These are phyloP conservation scores for Pocillopora damicornis DNA, from an alignment of 64 coral and sea anemone species.

Conservation along the genomic window DNA sequence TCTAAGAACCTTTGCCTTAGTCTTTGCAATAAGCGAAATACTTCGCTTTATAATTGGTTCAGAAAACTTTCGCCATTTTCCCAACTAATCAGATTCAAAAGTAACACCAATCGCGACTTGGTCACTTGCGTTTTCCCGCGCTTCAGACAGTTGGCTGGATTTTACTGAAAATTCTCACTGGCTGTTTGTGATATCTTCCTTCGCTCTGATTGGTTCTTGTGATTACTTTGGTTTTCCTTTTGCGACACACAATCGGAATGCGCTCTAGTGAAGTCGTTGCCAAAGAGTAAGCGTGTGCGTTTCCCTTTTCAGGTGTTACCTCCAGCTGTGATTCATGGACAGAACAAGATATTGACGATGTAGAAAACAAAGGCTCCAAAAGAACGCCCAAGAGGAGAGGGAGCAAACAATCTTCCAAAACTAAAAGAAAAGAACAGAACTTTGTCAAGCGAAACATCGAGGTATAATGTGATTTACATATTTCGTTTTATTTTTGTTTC, in stretches of 20 bases:
- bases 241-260: too few species aligned
- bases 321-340: constrained; percentile 34
- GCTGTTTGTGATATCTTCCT: too few species aligned
- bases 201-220: too few species aligned
- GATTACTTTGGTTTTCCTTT: too few species aligned
- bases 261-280: too few species aligned
- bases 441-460: constrained; percentile 92
- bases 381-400: constrained; percentile 3
- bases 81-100: too few species aligned
- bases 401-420: constrained; percentile 19
- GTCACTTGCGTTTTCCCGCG: not conserved
- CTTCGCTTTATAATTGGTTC: too few species aligned
- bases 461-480: not conserved
- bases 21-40: not conserved
- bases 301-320: not conserved
- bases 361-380: constrained; percentile 7
- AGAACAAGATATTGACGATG: constrained; percentile 29
- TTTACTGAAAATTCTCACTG: too few species aligned
- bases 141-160: not conserved
- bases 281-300: not conserved
- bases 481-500: too few species aligned
- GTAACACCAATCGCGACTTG: too few species aligned
- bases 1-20: too few species aligned
- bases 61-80: too few species aligned
- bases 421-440: constrained; percentile 53